These are phyloP conservation scores for Anguilla rostrata DNA, from an alignment of 2,113 vertebrate species.

Conservation along the genomic window DNA sequence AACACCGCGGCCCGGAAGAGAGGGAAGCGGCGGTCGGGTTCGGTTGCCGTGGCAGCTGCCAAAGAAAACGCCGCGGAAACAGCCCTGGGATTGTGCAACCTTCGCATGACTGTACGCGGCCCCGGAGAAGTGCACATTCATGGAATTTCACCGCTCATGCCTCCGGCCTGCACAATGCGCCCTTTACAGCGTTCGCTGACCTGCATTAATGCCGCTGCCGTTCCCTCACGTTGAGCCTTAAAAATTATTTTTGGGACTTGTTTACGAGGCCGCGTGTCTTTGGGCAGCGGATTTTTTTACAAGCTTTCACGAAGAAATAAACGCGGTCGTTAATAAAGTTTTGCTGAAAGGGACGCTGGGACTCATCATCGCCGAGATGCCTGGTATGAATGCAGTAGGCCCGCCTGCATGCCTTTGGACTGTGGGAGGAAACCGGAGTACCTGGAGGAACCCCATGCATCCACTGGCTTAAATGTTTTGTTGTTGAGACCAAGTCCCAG, in stretches of 20 bases:
- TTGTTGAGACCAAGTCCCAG: neutral
- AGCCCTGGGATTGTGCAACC: constrained; percentile 37
- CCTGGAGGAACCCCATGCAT: neutral
- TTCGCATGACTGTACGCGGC: constrained; percentile 35
- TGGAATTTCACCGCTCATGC: constrained; percentile 49
- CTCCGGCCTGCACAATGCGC: constrained; percentile 38
- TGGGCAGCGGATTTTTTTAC: neutral
- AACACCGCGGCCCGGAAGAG: neutral
- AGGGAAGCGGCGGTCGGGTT: neutral
- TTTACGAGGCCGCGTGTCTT: neutral
- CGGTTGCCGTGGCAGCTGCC: constrained; percentile 23
- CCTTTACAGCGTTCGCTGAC: constrained; percentile 35
- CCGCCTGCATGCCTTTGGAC: no score
- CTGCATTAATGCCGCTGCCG: constrained; percentile 26
- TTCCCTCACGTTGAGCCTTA: constrained; percentile 18
- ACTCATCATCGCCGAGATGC: neutral
- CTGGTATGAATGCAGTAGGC: neutral
- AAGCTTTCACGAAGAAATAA: neutral
- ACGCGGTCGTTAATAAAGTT: neutral
- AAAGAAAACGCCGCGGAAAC: constrained; percentile 46
- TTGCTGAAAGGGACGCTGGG: neutral
- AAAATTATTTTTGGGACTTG: neutral
- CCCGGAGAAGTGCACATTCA: constrained; percentile 43
- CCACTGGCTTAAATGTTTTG: neutral
- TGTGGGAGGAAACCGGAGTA: no score